Evolutionary conservation across 2,113 vertebrate genomes (phyloP).

Genomic region (Ibidorhyncha struthersii): DNA sequence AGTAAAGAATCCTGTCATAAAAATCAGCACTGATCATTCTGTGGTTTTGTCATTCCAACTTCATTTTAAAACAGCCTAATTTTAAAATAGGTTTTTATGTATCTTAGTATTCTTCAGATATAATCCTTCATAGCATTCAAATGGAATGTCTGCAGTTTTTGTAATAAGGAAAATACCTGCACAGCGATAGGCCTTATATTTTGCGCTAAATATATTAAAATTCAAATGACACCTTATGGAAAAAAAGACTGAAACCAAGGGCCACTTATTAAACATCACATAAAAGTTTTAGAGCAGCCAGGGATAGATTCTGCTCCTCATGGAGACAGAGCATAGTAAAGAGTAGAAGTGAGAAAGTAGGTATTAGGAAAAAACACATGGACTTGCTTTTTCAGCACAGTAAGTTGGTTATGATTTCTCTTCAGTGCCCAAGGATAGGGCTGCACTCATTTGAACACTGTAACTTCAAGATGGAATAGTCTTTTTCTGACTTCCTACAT

Average conservation of each 20-base stretch:
- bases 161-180: not conserved
- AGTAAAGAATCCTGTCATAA: not conserved
- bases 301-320: not conserved
- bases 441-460: not conserved
- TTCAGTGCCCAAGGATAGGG: not conserved
- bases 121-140: not conserved
- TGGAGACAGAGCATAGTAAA: not conserved
- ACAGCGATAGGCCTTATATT: not conserved
- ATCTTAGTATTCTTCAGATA: not conserved
- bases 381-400: not conserved
- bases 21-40: not conserved
- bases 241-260: constrained; percentile 9
- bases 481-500: not conserved
- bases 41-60: not conserved
- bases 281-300: not conserved
- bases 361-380: not conserved
- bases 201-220: constrained; percentile 11
- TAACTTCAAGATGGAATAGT: not conserved
- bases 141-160: not conserved
- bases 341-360: not conserved
- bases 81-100: not conserved
- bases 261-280: constrained; percentile 8
- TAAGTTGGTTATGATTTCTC: not conserved
- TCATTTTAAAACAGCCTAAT: not conserved
- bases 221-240: not conserved